Conservation (phyloP, 2,888 invertebrate species). For the Chrysolina haemoptera region DNA sequence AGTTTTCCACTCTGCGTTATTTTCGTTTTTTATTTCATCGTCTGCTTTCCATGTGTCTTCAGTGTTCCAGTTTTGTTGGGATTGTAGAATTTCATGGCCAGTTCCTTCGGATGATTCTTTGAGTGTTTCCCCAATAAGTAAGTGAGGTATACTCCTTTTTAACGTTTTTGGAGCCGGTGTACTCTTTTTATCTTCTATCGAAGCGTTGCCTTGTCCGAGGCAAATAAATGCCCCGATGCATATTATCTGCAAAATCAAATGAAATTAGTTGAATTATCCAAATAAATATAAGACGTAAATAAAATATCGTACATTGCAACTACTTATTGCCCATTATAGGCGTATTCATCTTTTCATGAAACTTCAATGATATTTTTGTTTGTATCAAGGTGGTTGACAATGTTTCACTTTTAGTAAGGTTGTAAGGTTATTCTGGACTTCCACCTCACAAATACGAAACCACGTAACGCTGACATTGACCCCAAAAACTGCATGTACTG, state of each 20-base stretch:
- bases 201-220: constrained; percentile 3
- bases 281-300: too few relatives aligned
- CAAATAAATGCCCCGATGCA: constrained; percentile 18
- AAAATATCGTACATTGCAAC: too few relatives aligned
- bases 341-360: too few relatives aligned
- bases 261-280: too few relatives aligned
- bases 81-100: not conserved
- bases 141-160: constrained; percentile 30
- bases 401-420: too few relatives aligned
- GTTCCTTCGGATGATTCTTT: not conserved
- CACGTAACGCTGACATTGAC: too few relatives aligned
- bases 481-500: too few relatives aligned
- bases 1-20: not conserved
- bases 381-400: too few relatives aligned
- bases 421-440: too few relatives aligned
- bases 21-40: constrained; percentile 17
- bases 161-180: constrained; percentile 18
- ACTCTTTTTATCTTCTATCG: constrained; percentile 26
- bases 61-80: not conserved
- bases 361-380: too few relatives aligned
- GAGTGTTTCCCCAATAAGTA: constrained; percentile 23
- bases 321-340: too few relatives aligned
- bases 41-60: not conserved
- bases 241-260: constrained; percentile 29
- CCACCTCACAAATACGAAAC: too few relatives aligned